Percentiles rank a stretch among this genome's conserved stretches.
Conservation (phyloP, 2,888 invertebrate species). For the Mythimna lalbum region DNA sequence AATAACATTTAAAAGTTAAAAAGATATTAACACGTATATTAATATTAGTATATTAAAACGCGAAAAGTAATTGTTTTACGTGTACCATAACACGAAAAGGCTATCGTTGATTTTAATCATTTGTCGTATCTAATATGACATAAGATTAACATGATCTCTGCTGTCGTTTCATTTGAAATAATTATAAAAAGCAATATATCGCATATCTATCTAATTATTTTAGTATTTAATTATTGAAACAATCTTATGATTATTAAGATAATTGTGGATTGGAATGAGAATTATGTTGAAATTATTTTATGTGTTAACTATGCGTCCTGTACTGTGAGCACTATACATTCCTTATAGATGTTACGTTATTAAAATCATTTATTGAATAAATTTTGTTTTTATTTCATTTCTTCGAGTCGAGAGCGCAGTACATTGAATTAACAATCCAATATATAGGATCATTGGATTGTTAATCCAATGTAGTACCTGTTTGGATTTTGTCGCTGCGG, state of each 20-base stretch:
- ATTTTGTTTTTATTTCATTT: conserved; percentile 16
- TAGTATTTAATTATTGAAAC: conserved; percentile 38
- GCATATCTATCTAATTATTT: conserved; percentile 63
- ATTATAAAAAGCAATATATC: conserved; percentile 58
- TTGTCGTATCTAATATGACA: conserved; percentile 40
- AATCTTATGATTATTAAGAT: conserved; percentile 50
- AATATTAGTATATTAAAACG: conserved; percentile 4
- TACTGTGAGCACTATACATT: conserved; percentile 58
- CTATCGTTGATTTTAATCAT: conserved; percentile 13
- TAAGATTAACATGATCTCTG: conserved; percentile 28
- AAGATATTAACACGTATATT: too few species aligned
- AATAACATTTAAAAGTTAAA: conserved; percentile 7
- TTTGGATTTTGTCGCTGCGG: too few species aligned
- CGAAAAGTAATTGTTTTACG: conserved; percentile 17
- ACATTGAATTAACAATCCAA: too few species aligned
- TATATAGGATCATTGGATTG: too few species aligned
- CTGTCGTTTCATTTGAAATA: conserved; percentile 40
- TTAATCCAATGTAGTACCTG: too few species aligned
- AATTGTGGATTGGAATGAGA: conserved; percentile 42
- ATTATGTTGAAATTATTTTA: conserved; percentile 47
- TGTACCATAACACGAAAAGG: conserved; percentile 5
- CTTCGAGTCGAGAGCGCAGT: too few species aligned
- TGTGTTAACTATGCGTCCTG: conserved; percentile 40
- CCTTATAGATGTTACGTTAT: conserved; percentile 62
- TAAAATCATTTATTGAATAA: conserved; percentile 61